Evolutionary conservation across 2,797 vertebrate species (phyloP).

Genomic region (Microchirus variegatus): DNA sequence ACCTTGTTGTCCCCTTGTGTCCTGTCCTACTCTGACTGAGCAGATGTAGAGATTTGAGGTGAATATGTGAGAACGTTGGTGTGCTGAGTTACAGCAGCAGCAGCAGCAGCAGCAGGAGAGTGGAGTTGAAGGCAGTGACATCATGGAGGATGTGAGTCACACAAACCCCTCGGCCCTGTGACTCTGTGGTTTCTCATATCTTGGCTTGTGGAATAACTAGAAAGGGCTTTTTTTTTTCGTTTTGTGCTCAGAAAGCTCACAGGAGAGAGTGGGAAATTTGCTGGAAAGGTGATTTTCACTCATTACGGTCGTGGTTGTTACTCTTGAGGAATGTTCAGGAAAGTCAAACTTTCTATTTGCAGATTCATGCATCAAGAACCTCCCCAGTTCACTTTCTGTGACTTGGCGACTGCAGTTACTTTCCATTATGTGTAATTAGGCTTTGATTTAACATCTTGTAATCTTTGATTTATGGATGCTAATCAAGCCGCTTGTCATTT

Average conservation of each 20-base stretch:
- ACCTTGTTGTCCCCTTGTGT: neutral
- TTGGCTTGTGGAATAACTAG: constrained; percentile 18
- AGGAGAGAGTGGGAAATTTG: constrained; percentile 17
- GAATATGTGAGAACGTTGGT: neutral
- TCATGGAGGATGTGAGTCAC: constrained; percentile 56
- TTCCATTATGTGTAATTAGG: constrained; percentile 21
- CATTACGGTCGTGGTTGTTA: constrained; percentile 19
- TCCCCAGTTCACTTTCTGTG: constrained; percentile 5
- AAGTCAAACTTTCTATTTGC: too few species aligned
- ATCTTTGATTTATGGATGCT: neutral
- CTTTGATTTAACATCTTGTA: constrained; percentile 13
- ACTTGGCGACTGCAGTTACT: constrained; percentile 11
- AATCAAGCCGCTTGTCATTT: constrained; percentile 12
- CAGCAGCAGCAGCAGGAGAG: constrained; percentile 3
- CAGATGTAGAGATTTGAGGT: neutral
- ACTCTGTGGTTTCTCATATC: constrained; percentile 40
- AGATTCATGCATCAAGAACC: constrained; percentile 33
- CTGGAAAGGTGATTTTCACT: constrained; percentile 43
- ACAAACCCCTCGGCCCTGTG: constrained; percentile 27
- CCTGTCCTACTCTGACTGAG: neutral
- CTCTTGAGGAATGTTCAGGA: constrained; percentile 11
- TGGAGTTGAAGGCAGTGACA: constrained; percentile 9
- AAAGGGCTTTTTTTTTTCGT: constrained; percentile 4
- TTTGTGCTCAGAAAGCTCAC: constrained; percentile 14
- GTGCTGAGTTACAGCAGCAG: neutral